These are phyloP conservation scores for Liasis olivaceus DNA, from an alignment of 2,797 vertebrate species.

Conservation along the genomic window DNA sequence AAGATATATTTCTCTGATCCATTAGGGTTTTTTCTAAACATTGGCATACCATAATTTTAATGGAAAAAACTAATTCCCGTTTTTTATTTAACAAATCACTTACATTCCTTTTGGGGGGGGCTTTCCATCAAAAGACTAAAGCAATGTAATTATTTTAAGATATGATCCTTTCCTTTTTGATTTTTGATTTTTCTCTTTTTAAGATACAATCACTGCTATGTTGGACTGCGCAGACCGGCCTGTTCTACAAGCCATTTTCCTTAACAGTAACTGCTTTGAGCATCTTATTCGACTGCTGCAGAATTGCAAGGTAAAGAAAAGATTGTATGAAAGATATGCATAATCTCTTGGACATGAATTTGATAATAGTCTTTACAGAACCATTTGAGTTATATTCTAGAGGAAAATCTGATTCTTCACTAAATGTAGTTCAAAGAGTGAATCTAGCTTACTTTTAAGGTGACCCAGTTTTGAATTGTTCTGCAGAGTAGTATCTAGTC, in stretches of 20 bases:
- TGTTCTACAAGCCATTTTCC: conserved; percentile 96
- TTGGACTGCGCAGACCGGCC: conserved; percentile 93
- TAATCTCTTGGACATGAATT: not conserved
- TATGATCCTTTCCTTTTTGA: conserved; percentile 5
- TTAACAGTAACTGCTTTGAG: conserved; percentile 98
- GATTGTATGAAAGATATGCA: too few relatives aligned
- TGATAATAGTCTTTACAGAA: not conserved
- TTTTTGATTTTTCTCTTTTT: conserved; percentile 57
- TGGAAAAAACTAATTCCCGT: not conserved
- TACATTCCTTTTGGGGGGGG: not conserved
- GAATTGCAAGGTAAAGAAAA: conserved; percentile 92
- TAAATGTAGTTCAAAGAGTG: not conserved
- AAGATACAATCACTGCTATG: conserved; percentile 96
- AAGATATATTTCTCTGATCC: not conserved
- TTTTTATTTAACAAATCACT: not conserved
- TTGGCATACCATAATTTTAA: not conserved
- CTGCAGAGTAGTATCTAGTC: not conserved
- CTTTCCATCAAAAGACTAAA: not conserved
- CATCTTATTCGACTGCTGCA: conserved; percentile 93
- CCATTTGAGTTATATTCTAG: not conserved
- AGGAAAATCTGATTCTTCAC: not conserved
- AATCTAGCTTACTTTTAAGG: not conserved
- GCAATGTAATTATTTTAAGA: not conserved
- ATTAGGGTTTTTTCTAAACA: not conserved
- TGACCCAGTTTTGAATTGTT: not conserved